These are phyloP conservation scores for Trypoxylus dichotomus DNA, from an alignment of 1,140 invertebrate genomes.

Conservation along the genomic window DNA sequence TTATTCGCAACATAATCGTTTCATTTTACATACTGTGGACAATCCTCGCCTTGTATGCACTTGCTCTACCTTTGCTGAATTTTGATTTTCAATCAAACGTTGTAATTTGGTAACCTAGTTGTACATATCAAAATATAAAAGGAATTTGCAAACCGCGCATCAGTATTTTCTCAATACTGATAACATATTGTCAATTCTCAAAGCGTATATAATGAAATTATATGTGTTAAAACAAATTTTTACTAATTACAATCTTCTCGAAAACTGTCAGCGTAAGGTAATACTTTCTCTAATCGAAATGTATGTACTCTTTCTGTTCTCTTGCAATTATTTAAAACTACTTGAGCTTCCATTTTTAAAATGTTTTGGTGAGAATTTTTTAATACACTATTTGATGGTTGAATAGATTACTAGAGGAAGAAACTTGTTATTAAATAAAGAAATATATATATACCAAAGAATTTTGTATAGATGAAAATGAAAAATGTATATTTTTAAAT, in stretches of 20 bases:
- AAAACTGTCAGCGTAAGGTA: not conserved
- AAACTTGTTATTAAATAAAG: constrained; percentile 48
- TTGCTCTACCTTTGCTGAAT: not conserved
- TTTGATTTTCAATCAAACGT: constrained; percentile 23
- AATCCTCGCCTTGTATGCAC: too few species aligned
- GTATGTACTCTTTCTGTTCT: not conserved
- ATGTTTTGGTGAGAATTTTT: constrained; percentile 25
- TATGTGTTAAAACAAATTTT: constrained; percentile 9
- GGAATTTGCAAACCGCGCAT: not conserved
- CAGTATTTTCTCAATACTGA: constrained; percentile 29
- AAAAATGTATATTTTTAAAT: constrained; percentile 50
- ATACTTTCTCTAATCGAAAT: not conserved
- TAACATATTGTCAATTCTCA: constrained; percentile 19
- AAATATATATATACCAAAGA: constrained; percentile 50
- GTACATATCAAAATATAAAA: constrained; percentile 26
- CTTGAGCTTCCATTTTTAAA: constrained; percentile 35
- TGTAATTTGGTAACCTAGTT: not conserved
- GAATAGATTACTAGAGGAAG: constrained; percentile 8
- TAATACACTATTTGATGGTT: constrained; percentile 29
- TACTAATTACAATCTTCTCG: not conserved
- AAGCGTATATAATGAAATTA: constrained; percentile 11
- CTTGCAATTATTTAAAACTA: constrained; percentile 30
- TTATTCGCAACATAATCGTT: too few species aligned
- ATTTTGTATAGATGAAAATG: constrained; percentile 50
- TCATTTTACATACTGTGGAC: too few species aligned